Base-by-base conservation (phyloP, 2,888 invertebrate species). In the Pterostichus niger region DNA sequence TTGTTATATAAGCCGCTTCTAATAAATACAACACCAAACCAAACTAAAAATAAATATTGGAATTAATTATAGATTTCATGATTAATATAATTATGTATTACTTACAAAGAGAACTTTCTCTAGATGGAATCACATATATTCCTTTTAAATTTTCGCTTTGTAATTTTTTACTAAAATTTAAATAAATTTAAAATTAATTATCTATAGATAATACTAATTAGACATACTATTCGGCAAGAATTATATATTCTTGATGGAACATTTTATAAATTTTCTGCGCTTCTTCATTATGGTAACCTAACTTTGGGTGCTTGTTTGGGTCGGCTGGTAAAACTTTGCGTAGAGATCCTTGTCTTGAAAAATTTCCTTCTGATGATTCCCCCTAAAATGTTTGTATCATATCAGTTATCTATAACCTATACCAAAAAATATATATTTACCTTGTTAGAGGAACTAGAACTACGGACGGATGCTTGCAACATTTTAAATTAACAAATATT, bases 151-250 rank as follows among this genome's bases (percentile, higher is more conserved):
- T 95, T 90, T 98, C 96, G 77, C 94, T 95, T 88, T 95, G 94
- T 85, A 97, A 90, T 93, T 96, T 95, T 89, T 96, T 95, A 89
- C 97, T 97, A 89, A 85, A 94, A 85, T 75, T 83, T 76, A 54
- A 33, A 79, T 33, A 44, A 75, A 56, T 33, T 40, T 40, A 61
- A 40, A 13, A 78, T 76, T 24, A 40, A 56, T 80, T 64, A 11
- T 24, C 59, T 80, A 24, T 17, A 15, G 9, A 46, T 85, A 59
- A 2, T 31, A 35, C 1, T 35, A 24, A 56, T 46, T 76, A 10
- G 71, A 92, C 96, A 94, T 93, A 98, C 97, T 97, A 98, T 91
- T 98, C 98, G 3, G 97, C 96, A 90, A 98, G 93, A 86, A 98
- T 94, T 86, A 95, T 94, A 88, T 98, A 98, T 90, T 98, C 98